Evolutionary conservation across 2,797 vertebrate species (phyloP).

Genomic region (Acanthiza pusilla): DNA sequence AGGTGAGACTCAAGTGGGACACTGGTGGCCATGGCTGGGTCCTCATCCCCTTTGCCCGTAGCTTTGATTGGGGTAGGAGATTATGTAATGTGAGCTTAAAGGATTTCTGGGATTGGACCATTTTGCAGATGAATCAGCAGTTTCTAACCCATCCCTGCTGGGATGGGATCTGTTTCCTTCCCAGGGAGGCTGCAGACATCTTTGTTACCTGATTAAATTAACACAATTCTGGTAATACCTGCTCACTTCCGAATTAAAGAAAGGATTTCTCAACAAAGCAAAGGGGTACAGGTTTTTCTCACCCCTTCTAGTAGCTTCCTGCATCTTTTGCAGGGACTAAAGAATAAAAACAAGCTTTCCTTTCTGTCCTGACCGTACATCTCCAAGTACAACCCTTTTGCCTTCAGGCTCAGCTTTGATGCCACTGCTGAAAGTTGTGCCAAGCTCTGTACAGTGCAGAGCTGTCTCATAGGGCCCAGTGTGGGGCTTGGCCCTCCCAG

Average conservation of each 20-base stretch:
- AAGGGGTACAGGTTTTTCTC: background rate
- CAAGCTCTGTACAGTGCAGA: background rate
- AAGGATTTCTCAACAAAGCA: background rate
- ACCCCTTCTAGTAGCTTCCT: background rate
- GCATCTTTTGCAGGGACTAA: background rate
- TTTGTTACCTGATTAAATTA: background rate
- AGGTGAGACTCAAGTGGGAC: background rate
- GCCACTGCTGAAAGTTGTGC: background rate
- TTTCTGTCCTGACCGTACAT: background rate
- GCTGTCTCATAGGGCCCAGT: background rate
- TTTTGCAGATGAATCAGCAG: conserved; percentile 54
- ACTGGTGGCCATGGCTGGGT: background rate
- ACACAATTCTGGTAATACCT: background rate
- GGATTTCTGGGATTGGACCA: background rate
- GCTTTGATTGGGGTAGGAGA: background rate
- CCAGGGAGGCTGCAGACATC: background rate
- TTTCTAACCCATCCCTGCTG: conserved; percentile 43
- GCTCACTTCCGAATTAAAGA: background rate
- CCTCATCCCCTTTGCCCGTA: background rate
- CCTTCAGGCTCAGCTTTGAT: background rate
- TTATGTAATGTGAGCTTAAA: background rate
- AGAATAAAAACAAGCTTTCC: background rate
- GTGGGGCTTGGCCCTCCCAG: background rate
- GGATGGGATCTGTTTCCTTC: conserved; percentile 48
- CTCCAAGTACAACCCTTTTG: background rate